Evolutionary conservation across 1,140 invertebrate species (phyloP), one percentile per base, ranked within the genome.

Genomic region (Fopius arisanus): DNA sequence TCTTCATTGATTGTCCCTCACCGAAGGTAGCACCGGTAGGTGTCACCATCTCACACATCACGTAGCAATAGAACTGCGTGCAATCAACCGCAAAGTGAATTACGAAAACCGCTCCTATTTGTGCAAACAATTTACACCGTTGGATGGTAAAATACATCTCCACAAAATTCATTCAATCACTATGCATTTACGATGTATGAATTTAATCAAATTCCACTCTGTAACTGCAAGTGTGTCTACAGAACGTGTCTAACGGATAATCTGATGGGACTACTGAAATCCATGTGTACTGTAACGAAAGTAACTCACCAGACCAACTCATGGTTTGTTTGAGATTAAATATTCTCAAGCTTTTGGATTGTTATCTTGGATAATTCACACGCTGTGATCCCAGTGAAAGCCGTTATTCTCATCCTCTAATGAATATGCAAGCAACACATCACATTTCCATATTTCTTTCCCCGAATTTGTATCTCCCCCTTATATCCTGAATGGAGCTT

Each of bases 61-160:
- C 19, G 3, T 21, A 26, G 10, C 19, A 59, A 21, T 48, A 54
- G 48, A 71, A 62, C 33, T 37, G 26, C 33, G 54, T 31, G 12
- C 40, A n/a, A 51, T 62, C 16, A 62, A 19, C 71, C 62, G 67
- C 62, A 75, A 77, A 78, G 77, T 67, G 70, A 71, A 69, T 77
- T 77, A 77, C 75, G 73, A 75, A 70, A 75, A 77, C 75, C 73
- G 75, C 77, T 75, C 74, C 75, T 67, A 73, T 41, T 33, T 70
- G 67, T 65, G 68, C 31, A 71, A 71, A 70, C 75, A 75, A 78
- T 78, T 78, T 75, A 77, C 67, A 73, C 62, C 51, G 70, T 74
- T 67, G 66, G 69, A 75, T 67, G 68, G 21, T 70, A 68, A 75
- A 37, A 59, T 59, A 59, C 19, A 12, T 26, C 54, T 1, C 1